Evolutionary conservation across 2,113 vertebrate genomes (phyloP).

Genomic region (Toxostoma redivivum): DNA sequence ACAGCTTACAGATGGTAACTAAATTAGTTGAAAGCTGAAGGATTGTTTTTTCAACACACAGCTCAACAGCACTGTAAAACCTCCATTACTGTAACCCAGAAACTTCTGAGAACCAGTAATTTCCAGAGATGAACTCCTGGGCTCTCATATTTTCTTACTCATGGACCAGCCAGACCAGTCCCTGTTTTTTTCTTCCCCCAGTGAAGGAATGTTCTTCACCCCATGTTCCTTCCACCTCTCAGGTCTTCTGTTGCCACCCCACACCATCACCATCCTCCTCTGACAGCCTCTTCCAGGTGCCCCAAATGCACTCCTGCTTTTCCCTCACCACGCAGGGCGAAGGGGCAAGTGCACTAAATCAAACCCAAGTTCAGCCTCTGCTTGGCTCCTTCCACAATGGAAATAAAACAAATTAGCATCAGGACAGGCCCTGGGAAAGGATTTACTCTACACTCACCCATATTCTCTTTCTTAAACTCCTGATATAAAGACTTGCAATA

Average conservation of each 20-base stretch:
- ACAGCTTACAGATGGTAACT: conserved; percentile 42
- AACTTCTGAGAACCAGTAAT: conserved; percentile 20
- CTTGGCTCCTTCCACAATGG: not conserved
- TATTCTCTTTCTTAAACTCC: not conserved
- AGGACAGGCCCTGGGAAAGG: not conserved
- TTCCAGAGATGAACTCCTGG: conserved; percentile 5
- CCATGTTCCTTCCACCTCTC: not conserved
- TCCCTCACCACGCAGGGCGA: not conserved
- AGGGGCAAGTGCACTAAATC: not conserved
- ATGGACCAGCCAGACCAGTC: not conserved
- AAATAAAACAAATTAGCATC: not conserved
- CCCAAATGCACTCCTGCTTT: not conserved
- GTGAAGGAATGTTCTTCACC: not conserved
- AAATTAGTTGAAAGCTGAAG: conserved; percentile 32
- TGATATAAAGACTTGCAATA: not conserved
- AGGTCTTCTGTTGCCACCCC: not conserved
- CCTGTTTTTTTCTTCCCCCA: not conserved
- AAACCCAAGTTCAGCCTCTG: not conserved
- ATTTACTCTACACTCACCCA: not conserved
- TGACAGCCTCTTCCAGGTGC: not conserved
- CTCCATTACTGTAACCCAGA: conserved; percentile 29
- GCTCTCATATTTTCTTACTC: not conserved
- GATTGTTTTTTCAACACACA: conserved; percentile 53
- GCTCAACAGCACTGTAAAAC: conserved; percentile 35
- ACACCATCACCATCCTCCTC: not conserved